Evolutionary conservation across 2,888 invertebrate species (phyloP), one percentile per base, ranked within the genome.

Genomic region (Pachycephus smyrnensis): DNA sequence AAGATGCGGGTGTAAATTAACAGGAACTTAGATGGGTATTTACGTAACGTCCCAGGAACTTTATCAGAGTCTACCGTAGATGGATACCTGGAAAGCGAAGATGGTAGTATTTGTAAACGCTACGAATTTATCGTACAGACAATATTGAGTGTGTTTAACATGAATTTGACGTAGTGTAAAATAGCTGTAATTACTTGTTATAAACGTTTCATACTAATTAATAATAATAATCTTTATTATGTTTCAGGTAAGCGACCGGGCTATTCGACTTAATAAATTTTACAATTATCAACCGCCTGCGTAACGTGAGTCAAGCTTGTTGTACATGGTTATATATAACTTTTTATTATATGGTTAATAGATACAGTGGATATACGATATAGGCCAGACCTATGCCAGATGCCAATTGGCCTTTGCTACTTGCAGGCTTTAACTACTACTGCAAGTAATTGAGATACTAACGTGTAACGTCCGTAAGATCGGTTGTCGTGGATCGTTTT

Each of bases 231-330:
- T 74, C 76, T 82, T 77, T 30, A 36, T 77, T 81, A 74, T 82
- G 80, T 86, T 86, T 15, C 82, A 84, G 86, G 86, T 86, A 82
- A 86, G 84, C 79, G 75, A 71, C 76, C 75, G 69, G n/a, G 11
- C 15, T 1, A 9, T 23, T 55, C 23, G 23, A 2, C 23, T 55
- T 23, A 23, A 55, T 55, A 23, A 23, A 55, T 1, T 9, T 9
- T 0, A n/a, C 23, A 2, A 55, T 55, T 23, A 55, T 23, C 55
- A 6, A 55, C 55, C 55, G 1, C 23, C 55, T 23, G 55, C 55
- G 55, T 55, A 55, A 55, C 55, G 55, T 55, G 23, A 55, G 55
- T 55, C 55, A 23, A 23, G 23, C 55, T 55, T 9, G 9, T 55
- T 55, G 9, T 55, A 55, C 23, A 55, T 23, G 55, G 23, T 3